Conservation (phyloP, 2,113 vertebrate species). For the Pituophis catenifer region DNA sequence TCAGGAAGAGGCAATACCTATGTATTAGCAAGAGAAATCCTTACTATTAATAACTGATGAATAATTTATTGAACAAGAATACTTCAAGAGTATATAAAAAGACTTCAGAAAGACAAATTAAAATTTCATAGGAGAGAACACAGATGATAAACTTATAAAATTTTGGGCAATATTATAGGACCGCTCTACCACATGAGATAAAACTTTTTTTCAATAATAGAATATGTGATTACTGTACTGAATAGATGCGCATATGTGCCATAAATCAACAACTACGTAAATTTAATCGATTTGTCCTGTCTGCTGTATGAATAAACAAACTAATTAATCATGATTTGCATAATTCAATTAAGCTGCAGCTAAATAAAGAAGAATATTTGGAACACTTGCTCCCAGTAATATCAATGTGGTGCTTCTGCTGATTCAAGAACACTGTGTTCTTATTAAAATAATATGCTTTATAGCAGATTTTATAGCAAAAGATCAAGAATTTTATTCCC, state of each 20-base stretch:
- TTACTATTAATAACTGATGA: not conserved
- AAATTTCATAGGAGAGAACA: not conserved
- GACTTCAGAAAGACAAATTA: not conserved
- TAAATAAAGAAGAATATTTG: not conserved
- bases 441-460: not conserved
- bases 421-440: not conserved
- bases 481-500: not conserved
- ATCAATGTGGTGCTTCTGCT: not conserved
- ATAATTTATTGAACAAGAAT: not conserved
- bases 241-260: not conserved
- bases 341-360: not conserved
- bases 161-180: not conserved
- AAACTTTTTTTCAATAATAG: not conserved
- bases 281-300: not conserved
- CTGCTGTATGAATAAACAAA: not conserved
- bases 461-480: not conserved
- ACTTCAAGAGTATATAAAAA: not conserved
- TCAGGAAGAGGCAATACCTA: not conserved
- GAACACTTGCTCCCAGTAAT: not conserved
- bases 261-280: not conserved
- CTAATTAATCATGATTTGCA: not conserved
- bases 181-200: not conserved
- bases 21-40: not conserved
- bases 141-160: not conserved
- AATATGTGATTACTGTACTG: not conserved